Evolutionary conservation across 1,140 invertebrate genomes (phyloP), one percentile per base, ranked within the genome.

Genomic region (Marisa cornuarietis): DNA sequence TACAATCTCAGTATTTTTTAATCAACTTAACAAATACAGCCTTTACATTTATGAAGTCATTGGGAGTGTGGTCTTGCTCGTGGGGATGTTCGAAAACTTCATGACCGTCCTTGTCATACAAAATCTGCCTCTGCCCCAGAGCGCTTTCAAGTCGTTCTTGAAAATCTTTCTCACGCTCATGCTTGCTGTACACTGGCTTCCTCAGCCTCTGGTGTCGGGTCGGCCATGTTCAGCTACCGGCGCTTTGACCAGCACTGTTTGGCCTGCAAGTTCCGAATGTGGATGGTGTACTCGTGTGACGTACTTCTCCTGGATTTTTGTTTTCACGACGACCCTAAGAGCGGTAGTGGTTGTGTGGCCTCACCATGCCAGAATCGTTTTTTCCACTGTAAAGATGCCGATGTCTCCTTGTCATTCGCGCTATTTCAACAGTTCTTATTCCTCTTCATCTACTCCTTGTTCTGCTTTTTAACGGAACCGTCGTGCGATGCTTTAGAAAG

Each of bases 261-360:
- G 24, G 62, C 42, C 8, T 76, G 74, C 42, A 76, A 76, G 42
- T 31, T 58, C 58, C 9, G 49, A 1, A 76, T 65, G 52, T 76
- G 74, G 74, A 4, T 63, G 24, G 42, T 76, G 58, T 42, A 65
- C 74, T 49, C 31, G 1, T 31, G 52, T 5, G 24, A 31, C 10
- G 62, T 31, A 6, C 65, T 42, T 20, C 63, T 31, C 74, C 14
- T 76, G 74, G 74, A n/a, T 76, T 18, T 61, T 76, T 6, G 74
- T 76, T 58, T 58, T 61, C 9, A 22, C 63, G 24, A 76, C 74
- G 7, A 62, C 31, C 13, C 74, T 63, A 61, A 6, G 74, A 24
- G 74, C 74, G 8, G 74, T 42, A 4, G 62, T 62, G 42, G 74
- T 76, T 0, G 61, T 63, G 61, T 76, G 74, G 74, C 74, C 74